Percentiles rank a stretch among this genome's conserved stretches.
Conservation (phyloP, 2,797 vertebrate genomes). For the Agapornis canus region DNA sequence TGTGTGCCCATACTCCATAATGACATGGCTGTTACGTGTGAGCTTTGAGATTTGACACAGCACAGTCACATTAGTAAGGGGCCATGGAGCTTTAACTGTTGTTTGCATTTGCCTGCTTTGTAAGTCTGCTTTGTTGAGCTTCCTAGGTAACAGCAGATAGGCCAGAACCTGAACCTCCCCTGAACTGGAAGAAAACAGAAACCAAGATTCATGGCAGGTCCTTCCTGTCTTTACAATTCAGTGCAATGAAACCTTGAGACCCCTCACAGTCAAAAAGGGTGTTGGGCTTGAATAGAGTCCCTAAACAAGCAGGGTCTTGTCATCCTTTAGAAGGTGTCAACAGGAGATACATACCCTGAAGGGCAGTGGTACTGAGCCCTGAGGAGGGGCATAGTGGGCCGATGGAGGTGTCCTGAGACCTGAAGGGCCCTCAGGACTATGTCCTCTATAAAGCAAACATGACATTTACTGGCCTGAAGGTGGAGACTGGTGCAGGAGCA, state of each 20-base stretch:
- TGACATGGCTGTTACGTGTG: conserved; percentile 67
- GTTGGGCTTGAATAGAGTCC: background rate
- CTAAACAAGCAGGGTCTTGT: background rate
- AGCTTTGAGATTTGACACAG: conserved; percentile 48
- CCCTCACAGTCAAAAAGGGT: background rate
- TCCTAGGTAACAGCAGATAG: background rate
- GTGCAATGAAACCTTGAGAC: background rate
- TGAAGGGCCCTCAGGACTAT: background rate
- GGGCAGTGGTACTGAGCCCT: background rate
- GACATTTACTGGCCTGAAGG: background rate
- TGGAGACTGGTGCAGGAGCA: background rate
- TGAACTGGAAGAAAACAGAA: background rate
- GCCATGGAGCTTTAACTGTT: background rate
- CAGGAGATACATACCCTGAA: background rate
- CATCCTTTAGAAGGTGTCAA: background rate
- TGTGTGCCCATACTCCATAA: conserved; percentile 51
- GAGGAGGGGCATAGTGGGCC: background rate
- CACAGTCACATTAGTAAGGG: background rate
- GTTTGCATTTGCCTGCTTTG: background rate
- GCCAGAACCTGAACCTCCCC: background rate
- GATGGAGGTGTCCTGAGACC: background rate
- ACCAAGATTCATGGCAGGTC: background rate
- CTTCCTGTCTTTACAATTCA: background rate
- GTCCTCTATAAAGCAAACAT: background rate
- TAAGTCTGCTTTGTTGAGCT: background rate